phyloP scores from a whole-genome alignment of 2,888 invertebrate genomes.

The Axea sp. region DNA sequence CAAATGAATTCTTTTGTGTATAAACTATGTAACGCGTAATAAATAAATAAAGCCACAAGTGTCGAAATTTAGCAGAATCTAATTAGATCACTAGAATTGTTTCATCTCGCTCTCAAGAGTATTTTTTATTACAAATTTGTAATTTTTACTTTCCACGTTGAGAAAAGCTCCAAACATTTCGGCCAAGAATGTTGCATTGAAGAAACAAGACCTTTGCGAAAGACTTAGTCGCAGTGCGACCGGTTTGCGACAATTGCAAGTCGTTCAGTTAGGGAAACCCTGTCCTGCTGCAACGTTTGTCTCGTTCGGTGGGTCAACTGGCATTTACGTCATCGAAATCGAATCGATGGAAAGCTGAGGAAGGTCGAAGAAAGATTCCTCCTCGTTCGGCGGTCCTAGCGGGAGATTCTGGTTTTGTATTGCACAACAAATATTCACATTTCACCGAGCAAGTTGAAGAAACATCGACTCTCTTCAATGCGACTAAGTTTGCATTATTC shows the following conservation, averaged over 20 bases:
- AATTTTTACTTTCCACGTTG: constrained; percentile 26
- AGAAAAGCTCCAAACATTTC: constrained; percentile 54
- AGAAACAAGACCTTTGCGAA: constrained; percentile 58
- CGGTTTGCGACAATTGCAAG: constrained; percentile 59
- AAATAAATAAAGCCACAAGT: too few species aligned
- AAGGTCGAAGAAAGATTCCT: constrained; percentile 62
- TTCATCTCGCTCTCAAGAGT: background rate
- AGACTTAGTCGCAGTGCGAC: constrained; percentile 41
- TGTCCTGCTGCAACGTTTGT: constrained; percentile 56
- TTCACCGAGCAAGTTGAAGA: constrained; percentile 54
- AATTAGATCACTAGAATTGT: too few species aligned
- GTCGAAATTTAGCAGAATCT: too few species aligned
- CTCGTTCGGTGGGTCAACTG: constrained; percentile 55
- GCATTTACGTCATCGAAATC: constrained; percentile 54
- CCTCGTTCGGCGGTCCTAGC: constrained; percentile 36
- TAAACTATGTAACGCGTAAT: too few species aligned
- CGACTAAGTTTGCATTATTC: constrained; percentile 9
- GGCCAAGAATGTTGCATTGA: constrained; percentile 43
- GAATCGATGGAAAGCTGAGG: constrained; percentile 56
- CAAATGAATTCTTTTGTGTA: too few species aligned
- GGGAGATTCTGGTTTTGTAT: constrained; percentile 69
- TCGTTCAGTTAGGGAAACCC: constrained; percentile 57
- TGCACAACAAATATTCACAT: constrained; percentile 64
- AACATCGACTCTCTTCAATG: constrained; percentile 33
- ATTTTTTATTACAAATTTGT: constrained; percentile 23